Base-by-base conservation (phyloP, 2,888 invertebrate genomes). In the Falcaria lacertinaria region DNA sequence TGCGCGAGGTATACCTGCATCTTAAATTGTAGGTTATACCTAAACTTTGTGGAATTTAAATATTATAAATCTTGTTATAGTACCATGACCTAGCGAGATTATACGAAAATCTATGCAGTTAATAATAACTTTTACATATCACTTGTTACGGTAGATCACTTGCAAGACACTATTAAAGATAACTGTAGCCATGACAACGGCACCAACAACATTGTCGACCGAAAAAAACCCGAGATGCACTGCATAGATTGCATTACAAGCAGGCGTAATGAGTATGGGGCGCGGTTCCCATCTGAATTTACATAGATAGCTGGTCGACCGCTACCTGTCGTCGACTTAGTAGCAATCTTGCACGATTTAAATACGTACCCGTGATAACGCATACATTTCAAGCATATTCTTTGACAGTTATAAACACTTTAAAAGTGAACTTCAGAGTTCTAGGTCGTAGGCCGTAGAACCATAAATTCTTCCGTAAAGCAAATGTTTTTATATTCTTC, bases 171-270 rank as follows among this genome's bases (percentile, higher is more conserved):
- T 60, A 63, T 63, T 54, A 74, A 73, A 80, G 77, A 80, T 77
- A 80, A 67, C 52, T 44, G 81, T 82, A 57, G 47, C 75, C 74
- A 75, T 74, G 64, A 63, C 73, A 58, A 84, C 83, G 11, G 39
- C 13, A 52, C 58, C 52, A 66, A 76, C 85, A 88, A 87, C 87
- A 87, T 49, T 56, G 55, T 57, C 61, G 66, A 66, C 75, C 74
- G 67, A 84, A 87, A 86, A 81, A 83, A 84, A 74, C 69, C 65
- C 61, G 19, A 71, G 87, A 89, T 87, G 72, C 70, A 76, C 57
- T 74, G 84, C 84, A 85, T 86, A 88, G 87, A 88, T 88, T 89
- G 84, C 86, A 87, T 86, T 80, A 67, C 75, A 87, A 89, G 69
- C 69, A 80, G 79, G 67, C 65, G 69, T 85, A 84, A 85, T 85